Conservation (phyloP, 2,888 invertebrate species). For the Caradrina kadenii region DNA sequence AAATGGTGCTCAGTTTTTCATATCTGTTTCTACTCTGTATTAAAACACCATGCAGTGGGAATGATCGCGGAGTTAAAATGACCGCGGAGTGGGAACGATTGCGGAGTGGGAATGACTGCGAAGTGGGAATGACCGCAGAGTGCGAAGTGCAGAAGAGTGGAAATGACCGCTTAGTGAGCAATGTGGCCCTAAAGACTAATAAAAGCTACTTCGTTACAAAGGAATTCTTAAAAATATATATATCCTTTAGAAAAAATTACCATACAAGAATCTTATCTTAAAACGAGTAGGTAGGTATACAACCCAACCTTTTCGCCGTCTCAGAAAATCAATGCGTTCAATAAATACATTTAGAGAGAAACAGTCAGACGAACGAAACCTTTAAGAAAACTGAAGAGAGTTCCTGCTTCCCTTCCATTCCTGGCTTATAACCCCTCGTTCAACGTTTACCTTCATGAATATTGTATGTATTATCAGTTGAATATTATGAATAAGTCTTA, state of each 20-base stretch:
- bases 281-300: not conserved
- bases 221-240: not conserved
- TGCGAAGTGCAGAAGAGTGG: no score
- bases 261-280: no score
- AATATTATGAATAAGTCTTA: constrained; percentile 41
- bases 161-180: no score
- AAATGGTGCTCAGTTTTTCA: no score
- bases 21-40: no score
- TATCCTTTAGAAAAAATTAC: not conserved
- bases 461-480: constrained; percentile 43
- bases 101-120: no score
- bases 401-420: constrained; percentile 20
- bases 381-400: constrained; percentile 26
- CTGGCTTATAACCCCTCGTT: constrained; percentile 31
- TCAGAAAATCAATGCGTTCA: constrained; percentile 23
- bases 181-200: not conserved
- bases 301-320: not conserved
- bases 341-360: constrained; percentile 38
- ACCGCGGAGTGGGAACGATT: no score
- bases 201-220: not conserved
- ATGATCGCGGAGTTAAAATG: no score
- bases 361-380: constrained; percentile 12
- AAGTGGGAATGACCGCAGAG: no score
- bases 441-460: constrained; percentile 54
- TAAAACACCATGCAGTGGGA: no score